Evolutionary conservation across 2,113 vertebrate genomes (phyloP), one percentile per base, ranked within the genome.

Genomic region (Catagonus wagneri): DNA sequence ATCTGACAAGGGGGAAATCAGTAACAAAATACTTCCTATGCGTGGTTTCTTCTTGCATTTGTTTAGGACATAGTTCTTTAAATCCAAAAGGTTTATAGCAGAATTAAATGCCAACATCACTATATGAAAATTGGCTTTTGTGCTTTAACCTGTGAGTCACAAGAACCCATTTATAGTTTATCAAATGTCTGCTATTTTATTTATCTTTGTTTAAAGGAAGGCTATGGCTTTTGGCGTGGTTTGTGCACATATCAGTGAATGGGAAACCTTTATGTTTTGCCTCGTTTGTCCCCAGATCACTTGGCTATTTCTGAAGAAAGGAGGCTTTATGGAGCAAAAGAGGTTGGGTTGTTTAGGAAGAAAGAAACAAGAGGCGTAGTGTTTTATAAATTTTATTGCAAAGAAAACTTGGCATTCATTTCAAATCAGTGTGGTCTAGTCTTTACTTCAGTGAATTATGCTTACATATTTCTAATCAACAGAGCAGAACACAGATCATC

Each of bases 231-330:
- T 14, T 34, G 83, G 72, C 14, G 20, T 95, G 27, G 92, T 92
- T 83, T 92, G 15, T 90, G 7, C 4, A 63, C 1, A 36, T 5
- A 14, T 4, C 8, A 20, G 0, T 68, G 7, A 96, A 36, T 19
- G 32, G 13, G 36, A 36, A n/a, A n/a, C 7, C 4, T 80, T 61
- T 56, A 56, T 36, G 8, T 72, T 90, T 79, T 60, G 20, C 65
- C 86, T 94, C 25, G 34, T 90, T 87, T 66, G 10, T 60, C 58
- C 32, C 27, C 1, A 66, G 50, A 89, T 83, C 11, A 74, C 0
- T 80, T 84, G 69, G 17, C 17, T 93, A 9, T 54, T 89, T 94
- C 16, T 95, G 17, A 93, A 85, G 84, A 56, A 90, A 94, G 56
- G 72, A 34, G 6, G 15, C 20, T 93, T 23, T 69, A 17, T 76